These are phyloP conservation scores for Cavia porcellus DNA, from an alignment of 2,113 vertebrate species.

Conservation along the genomic window DNA sequence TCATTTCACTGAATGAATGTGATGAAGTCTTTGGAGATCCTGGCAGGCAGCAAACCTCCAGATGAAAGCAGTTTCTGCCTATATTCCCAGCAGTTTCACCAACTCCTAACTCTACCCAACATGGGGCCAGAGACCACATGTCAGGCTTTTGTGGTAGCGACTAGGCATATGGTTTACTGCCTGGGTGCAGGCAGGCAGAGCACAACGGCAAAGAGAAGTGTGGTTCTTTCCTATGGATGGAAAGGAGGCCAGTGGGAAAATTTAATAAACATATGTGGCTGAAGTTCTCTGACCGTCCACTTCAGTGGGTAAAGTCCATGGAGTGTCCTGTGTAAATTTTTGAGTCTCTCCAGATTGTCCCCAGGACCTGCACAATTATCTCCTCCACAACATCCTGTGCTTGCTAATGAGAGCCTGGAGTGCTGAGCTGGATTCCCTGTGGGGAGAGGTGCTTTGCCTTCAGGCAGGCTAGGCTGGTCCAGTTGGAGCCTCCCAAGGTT, in stretches of 20 bases:
- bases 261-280: neutral
- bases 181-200: neutral
- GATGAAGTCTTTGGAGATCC: conserved; percentile 36
- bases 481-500: neutral
- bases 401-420: neutral
- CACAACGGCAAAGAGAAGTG: neutral
- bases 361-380: neutral
- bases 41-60: conserved; percentile 28
- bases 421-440: neutral
- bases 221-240: neutral
- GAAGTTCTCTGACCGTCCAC: neutral
- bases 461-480: neutral
- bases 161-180: neutral
- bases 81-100: conserved; percentile 26
- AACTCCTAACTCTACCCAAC: neutral
- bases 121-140: neutral
- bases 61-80: neutral
- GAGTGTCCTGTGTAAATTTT: neutral
- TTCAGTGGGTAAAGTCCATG: neutral
- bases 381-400: neutral
- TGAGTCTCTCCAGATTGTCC: neutral
- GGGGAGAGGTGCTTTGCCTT: neutral
- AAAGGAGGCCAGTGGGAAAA: neutral
- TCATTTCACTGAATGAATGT: neutral
- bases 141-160: neutral